phyloP scores from a whole-genome alignment of 2,797 vertebrate species.

The Acanthiza pusilla region DNA sequence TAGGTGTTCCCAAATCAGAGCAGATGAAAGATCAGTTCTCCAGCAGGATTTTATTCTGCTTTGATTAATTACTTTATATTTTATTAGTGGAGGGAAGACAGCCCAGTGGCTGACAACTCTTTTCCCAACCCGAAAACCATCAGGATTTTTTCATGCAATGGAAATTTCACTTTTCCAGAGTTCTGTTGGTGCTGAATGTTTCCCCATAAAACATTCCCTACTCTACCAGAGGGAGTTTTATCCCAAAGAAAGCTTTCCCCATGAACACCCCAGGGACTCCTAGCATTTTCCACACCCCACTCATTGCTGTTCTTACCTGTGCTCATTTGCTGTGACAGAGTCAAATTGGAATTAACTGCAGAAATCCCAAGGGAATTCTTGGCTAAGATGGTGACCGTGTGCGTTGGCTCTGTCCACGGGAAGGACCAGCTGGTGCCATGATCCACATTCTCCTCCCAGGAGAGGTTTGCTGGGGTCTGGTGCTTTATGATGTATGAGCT shows the following conservation, averaged over 20 bases:
- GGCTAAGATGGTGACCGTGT: conserved; percentile 81
- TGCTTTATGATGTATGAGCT: conserved; percentile 78
- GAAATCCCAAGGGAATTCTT: conserved; percentile 87
- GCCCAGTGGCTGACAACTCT: not conserved
- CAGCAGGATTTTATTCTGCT: not conserved
- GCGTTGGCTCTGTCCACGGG: conserved; percentile 76
- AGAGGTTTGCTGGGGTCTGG: conserved; percentile 49
- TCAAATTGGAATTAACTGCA: conserved; percentile 82
- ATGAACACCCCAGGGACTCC: not conserved
- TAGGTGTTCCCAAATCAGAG: not conserved
- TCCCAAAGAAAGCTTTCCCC: not conserved
- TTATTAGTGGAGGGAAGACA: not conserved
- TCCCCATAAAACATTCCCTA: not conserved
- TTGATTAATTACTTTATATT: not conserved
- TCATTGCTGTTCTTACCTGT: conserved; percentile 61
- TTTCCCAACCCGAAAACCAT: not conserved
- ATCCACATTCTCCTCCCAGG: conserved; percentile 67
- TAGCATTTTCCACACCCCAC: not conserved
- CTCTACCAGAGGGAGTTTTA: not conserved
- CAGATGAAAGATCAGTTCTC: not conserved
- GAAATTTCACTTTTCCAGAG: not conserved
- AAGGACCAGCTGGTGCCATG: conserved; percentile 79
- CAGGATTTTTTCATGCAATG: not conserved
- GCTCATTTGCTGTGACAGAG: conserved; percentile 76
- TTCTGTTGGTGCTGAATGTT: not conserved